These are phyloP conservation scores for Tychaedon coryphoeus DNA, from an alignment of 2,113 vertebrate species.

Conservation along the genomic window DNA sequence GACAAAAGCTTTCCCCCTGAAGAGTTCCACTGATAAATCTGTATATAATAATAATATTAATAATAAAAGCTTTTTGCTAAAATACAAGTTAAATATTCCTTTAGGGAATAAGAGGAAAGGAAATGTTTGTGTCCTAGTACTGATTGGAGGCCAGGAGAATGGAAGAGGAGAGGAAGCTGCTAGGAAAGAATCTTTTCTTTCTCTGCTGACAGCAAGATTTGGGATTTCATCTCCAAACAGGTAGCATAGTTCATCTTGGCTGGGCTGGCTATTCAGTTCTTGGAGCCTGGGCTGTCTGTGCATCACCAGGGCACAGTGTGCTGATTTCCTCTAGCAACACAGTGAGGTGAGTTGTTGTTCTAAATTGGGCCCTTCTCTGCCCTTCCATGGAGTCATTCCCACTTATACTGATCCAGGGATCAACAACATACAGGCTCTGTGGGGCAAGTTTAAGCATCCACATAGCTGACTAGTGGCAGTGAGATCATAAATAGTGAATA, in stretches of 20 bases:
- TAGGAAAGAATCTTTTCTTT: neutral
- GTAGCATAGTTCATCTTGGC: neutral
- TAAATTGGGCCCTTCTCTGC: neutral
- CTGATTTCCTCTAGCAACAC: neutral
- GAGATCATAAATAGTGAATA: neutral
- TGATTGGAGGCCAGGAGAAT: neutral
- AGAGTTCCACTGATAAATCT: constrained; percentile 63
- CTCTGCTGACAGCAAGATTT: neutral
- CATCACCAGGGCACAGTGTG: neutral
- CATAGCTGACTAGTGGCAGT: neutral
- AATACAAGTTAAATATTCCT: constrained; percentile 36
- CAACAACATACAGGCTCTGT: neutral
- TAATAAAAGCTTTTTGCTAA: constrained; percentile 38
- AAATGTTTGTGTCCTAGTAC: neutral
- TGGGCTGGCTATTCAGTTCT: neutral
- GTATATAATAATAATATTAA: constrained; percentile 44
- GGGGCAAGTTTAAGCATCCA: neutral
- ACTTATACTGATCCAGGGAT: neutral
- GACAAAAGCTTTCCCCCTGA: constrained; percentile 63
- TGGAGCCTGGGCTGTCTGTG: neutral
- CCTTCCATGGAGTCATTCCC: neutral
- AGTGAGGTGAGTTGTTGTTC: neutral
- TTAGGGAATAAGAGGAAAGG: neutral
- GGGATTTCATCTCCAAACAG: neutral
- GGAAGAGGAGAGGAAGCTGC: neutral